Conservation (phyloP, 2,888 invertebrate species). For the Anthrax anthrax region DNA sequence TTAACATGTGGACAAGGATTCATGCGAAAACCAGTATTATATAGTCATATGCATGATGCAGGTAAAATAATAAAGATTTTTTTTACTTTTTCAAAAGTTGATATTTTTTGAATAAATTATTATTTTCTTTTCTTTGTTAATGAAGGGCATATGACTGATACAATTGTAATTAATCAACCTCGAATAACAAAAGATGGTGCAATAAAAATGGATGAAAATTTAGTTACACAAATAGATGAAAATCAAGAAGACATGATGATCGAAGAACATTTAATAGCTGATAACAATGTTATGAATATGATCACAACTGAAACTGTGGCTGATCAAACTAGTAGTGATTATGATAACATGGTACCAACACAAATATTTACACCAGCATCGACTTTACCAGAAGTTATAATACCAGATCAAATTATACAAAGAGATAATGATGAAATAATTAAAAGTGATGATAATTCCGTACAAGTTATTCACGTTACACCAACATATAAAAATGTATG, state of each 20-base stretch:
- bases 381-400: slow-evolving; percentile 5
- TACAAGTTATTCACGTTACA: slow-evolving; percentile 8
- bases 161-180: slow-evolving; percentile 71
- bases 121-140: not conserved
- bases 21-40: slow-evolving; percentile 66
- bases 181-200: slow-evolving; percentile 32
- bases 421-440: slow-evolving; percentile 3
- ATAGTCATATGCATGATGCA: slow-evolving; percentile 55
- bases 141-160: slow-evolving; percentile 51
- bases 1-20: slow-evolving; percentile 65
- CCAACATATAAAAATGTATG: slow-evolving; percentile 6
- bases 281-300: slow-evolving; percentile 2
- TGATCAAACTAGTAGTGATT: not conserved
- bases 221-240: not conserved
- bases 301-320: not conserved
- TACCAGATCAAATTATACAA: slow-evolving; percentile 6
- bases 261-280: slow-evolving; percentile 9
- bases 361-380: not conserved
- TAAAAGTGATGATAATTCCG: slow-evolving; percentile 2
- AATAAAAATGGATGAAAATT: not conserved
- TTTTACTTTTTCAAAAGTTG: not conserved
- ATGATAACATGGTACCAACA: not conserved
- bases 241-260: slow-evolving; percentile 5
- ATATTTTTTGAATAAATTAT: no score
- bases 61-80: slow-evolving; percentile 1